Conservation (phyloP, 2,113 vertebrate genomes). For the Peucedramus taeniatus region DNA sequence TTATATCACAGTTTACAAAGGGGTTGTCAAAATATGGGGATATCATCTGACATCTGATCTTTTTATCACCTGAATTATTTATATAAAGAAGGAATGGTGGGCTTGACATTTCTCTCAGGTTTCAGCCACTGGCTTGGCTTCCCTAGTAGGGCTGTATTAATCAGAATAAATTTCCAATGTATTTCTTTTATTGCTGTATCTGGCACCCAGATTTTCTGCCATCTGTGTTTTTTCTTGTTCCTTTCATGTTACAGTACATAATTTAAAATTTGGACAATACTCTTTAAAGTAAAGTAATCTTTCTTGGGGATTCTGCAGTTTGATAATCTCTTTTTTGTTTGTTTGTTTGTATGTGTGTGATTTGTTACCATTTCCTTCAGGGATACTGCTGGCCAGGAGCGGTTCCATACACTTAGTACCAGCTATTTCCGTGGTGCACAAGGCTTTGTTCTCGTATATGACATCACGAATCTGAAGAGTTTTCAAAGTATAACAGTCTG, state of each 20-base stretch:
- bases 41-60: background rate
- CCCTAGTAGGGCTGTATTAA: background rate
- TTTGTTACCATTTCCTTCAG: slow-evolving; percentile 48
- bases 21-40: background rate
- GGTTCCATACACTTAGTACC: slow-evolving; percentile 73
- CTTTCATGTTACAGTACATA: background rate
- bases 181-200: background rate
- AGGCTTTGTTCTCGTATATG: slow-evolving; percentile 74
- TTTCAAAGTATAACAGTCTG: slow-evolving; percentile 63
- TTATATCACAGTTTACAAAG: background rate
- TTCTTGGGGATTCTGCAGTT: background rate
- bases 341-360: background rate
- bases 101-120: background rate
- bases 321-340: background rate
- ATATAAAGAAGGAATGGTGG: background rate
- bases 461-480: slow-evolving; percentile 68
- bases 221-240: background rate
- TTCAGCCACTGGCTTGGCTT: background rate
- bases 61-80: background rate
- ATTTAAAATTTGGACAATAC: background rate
- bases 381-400: slow-evolving; percentile 76
- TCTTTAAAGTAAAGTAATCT: background rate
- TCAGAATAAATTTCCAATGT: background rate
- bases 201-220: background rate
- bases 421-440: slow-evolving; percentile 74